These are phyloP conservation scores for Hippopotamus amphibius DNA, from an alignment of 2,113 vertebrate species.

Conservation along the genomic window DNA sequence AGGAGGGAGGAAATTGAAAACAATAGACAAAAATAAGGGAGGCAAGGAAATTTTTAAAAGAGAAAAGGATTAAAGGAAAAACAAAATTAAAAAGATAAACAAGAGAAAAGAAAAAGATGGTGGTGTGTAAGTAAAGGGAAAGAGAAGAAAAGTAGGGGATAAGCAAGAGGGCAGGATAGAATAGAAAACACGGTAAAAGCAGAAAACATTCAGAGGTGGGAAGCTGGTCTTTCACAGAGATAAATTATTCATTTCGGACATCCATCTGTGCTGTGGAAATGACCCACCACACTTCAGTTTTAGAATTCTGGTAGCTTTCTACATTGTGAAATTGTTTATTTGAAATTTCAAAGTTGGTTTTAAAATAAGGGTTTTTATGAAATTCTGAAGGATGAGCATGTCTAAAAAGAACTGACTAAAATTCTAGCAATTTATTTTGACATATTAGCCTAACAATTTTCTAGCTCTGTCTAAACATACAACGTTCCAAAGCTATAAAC, in stretches of 20 bases:
- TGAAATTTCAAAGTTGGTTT: slow-evolving; percentile 49
- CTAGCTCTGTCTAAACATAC: neutral
- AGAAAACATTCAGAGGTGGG: neutral
- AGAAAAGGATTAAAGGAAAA: neutral
- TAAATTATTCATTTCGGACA: neutral
- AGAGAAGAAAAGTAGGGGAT: neutral
- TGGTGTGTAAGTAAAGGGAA: neutral
- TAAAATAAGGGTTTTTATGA: slow-evolving; percentile 23
- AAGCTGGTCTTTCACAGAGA: neutral
- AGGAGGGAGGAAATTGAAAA: neutral
- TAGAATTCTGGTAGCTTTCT: neutral
- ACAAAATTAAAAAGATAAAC: neutral
- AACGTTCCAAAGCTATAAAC: neutral
- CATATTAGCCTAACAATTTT: neutral
- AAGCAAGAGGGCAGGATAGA: neutral
- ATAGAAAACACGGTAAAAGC: neutral
- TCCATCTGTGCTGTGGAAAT: neutral
- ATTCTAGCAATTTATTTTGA: slow-evolving; percentile 50
- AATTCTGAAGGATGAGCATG: neutral
- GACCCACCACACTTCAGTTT: neutral
- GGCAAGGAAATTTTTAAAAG: neutral
- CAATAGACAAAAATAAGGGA: neutral
- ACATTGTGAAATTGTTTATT: neutral
- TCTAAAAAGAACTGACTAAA: slow-evolving; percentile 39
- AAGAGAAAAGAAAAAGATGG: neutral